Conservation (phyloP, 2,888 invertebrate genomes). For the Volucella zonaria region DNA sequence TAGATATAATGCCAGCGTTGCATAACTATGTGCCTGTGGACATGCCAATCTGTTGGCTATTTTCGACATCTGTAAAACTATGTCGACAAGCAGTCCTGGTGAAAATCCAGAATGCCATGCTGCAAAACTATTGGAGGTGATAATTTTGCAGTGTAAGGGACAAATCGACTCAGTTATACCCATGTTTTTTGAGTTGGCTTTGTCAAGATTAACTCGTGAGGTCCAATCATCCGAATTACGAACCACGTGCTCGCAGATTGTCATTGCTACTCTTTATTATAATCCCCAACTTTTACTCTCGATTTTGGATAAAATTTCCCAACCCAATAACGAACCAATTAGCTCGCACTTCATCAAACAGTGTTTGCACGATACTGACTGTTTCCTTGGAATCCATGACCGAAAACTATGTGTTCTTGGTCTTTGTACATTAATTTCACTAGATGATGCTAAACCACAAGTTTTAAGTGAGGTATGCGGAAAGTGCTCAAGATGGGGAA, state of each 20-base stretch:
- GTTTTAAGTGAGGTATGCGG: slow-evolving; percentile 91
- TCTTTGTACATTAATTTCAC: slow-evolving; percentile 92
- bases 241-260: slow-evolving; percentile 96
- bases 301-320: no score
- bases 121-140: slow-evolving; percentile 97
- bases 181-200: slow-evolving; percentile 94
- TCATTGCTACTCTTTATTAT: slow-evolving; percentile 96
- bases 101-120: slow-evolving; percentile 98
- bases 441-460: slow-evolving; percentile 89
- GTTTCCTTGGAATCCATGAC: slow-evolving; percentile 96
- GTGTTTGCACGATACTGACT: no score
- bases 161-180: slow-evolving; percentile 94
- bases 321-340: no score
- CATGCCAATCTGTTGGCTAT: slow-evolving; percentile 94
- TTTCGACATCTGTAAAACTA: slow-evolving; percentile 96
- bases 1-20: no score
- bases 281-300: slow-evolving; percentile 92
- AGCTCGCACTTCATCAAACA: no score
- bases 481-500: no score
- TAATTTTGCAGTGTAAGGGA: slow-evolving; percentile 95
- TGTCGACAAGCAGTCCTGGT: slow-evolving; percentile 88
- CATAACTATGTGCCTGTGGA: slow-evolving; percentile 97
- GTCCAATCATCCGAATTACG: slow-evolving; percentile 95
- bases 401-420: slow-evolving; percentile 97
- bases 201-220: slow-evolving; percentile 93